Evolutionary conservation across 2,888 invertebrate species (phyloP).

Genomic region (Patella ulyssiponensis): DNA sequence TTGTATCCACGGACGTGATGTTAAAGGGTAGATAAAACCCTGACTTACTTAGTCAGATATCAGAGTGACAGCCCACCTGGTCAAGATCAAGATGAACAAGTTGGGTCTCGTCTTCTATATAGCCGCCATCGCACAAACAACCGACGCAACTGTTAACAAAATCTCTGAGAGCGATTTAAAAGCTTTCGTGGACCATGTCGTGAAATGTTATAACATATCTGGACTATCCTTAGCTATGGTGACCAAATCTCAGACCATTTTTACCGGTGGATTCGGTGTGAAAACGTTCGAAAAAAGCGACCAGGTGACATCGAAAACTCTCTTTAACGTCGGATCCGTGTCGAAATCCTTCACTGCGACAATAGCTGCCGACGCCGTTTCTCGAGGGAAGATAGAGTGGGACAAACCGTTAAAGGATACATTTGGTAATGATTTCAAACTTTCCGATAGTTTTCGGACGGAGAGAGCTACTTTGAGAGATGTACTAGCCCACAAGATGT

Average conservation of each 20-base stretch:
- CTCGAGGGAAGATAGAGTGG: conserved; percentile 18
- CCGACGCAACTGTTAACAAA: background rate
- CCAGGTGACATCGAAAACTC: conserved; percentile 13
- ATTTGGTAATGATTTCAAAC: conserved; percentile 16
- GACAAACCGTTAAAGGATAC: conserved; percentile 17
- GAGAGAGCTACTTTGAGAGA: conserved; percentile 18
- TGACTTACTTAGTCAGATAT: too few relatives aligned
- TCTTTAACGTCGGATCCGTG: conserved; percentile 20
- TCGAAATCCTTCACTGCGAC: conserved; percentile 23
- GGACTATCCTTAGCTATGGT: conserved; percentile 23
- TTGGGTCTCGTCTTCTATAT: too few relatives aligned
- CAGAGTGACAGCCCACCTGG: too few relatives aligned
- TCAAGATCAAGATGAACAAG: too few relatives aligned
- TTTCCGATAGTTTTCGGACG: conserved; percentile 21
- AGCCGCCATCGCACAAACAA: background rate
- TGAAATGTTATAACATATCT: conserved; percentile 16
- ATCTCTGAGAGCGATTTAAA: background rate
- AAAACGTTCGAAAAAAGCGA: conserved; percentile 2
- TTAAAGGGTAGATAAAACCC: too few relatives aligned
- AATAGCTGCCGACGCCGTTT: conserved; percentile 25
- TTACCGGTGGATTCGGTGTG: conserved; percentile 19
- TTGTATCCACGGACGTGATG: too few relatives aligned
- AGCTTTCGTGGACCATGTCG: conserved; percentile 4
- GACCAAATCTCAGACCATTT: conserved; percentile 9
- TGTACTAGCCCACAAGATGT: conserved; percentile 16